Conservation (phyloP, 2,888 invertebrate genomes). For the Lasioglossum marginatum region DNA sequence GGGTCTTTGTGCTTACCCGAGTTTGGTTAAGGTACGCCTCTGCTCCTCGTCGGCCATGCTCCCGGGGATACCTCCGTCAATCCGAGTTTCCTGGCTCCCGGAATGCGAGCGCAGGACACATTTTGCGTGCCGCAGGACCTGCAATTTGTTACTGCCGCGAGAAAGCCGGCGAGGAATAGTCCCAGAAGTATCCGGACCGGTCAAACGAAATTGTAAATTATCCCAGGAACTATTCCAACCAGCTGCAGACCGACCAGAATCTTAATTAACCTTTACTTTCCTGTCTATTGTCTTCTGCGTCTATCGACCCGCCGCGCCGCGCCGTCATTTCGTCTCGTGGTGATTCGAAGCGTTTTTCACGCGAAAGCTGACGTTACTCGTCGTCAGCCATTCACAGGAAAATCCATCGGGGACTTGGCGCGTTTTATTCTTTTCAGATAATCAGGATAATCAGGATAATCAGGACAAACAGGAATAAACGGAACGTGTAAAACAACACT, state of each 20-base stretch:
- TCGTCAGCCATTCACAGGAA: too few relatives aligned
- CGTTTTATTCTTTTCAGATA: too few relatives aligned
- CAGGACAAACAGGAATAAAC: too few relatives aligned
- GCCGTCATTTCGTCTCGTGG: too few relatives aligned
- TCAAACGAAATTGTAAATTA: conserved; percentile 12
- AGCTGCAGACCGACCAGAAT: not conserved
- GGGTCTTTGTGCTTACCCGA: conserved; percentile 17
- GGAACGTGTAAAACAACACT: not conserved
- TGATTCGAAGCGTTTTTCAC: too few relatives aligned
- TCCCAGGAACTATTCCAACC: not conserved
- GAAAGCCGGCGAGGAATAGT: not conserved
- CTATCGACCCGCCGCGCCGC: not conserved
- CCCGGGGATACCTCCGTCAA: conserved; percentile 28
- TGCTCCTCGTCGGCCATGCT: not conserved
- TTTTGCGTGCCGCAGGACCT: conserved; percentile 10
- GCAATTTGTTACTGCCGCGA: conserved; percentile 27
- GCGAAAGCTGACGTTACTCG: too few relatives aligned
- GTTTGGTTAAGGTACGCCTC: conserved; percentile 29
- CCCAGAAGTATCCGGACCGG: conserved; percentile 1
- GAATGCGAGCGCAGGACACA: conserved; percentile 12
- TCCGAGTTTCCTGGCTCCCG: conserved; percentile 31
- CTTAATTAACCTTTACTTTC: not conserved
- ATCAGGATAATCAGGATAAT: too few relatives aligned
- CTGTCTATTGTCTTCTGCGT: not conserved
- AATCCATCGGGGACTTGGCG: too few relatives aligned